Conservation (phyloP, 2,113 vertebrate species). For the Cebidichthys violaceus region DNA sequence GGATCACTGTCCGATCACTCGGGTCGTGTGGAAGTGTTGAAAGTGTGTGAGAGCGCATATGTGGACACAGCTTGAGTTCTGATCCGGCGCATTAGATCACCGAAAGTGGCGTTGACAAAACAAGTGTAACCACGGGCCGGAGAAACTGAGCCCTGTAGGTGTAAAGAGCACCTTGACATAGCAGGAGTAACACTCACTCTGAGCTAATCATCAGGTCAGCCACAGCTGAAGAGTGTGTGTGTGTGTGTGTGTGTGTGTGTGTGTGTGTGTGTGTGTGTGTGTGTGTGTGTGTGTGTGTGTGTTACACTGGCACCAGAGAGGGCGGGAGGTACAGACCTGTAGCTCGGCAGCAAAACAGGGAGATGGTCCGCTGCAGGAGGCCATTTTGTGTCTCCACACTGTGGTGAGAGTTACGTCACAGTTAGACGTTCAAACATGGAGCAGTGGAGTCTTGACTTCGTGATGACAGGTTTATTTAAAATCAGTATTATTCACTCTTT, state of each 20-base stretch:
- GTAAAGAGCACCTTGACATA: conserved; percentile 31
- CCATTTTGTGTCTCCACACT: not conserved
- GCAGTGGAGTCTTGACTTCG: not conserved
- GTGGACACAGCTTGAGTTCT: too few relatives aligned
- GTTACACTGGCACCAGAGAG: conserved; percentile 13
- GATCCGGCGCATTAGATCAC: too few relatives aligned
- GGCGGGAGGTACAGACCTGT: not conserved
- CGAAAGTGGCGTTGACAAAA: too few relatives aligned
- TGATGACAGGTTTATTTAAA: too few relatives aligned
- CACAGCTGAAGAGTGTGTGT: conserved; percentile 17
- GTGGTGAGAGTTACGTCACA: not conserved
- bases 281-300: conserved; percentile 8
- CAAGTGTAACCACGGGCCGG: too few relatives aligned
- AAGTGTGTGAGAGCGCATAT: too few relatives aligned
- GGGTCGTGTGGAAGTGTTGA: too few relatives aligned
- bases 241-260: not conserved
- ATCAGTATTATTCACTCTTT: not conserved
- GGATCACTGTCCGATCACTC: too few relatives aligned
- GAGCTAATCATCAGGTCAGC: conserved; percentile 16
- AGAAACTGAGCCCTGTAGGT: conserved; percentile 19
- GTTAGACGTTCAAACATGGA: not conserved
- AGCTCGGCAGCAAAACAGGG: not conserved
- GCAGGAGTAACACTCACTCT: conserved; percentile 13
- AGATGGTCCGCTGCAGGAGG: not conserved
- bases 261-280: conserved; percentile 10